Evolutionary conservation across 2,113 vertebrate genomes (phyloP).

Genomic region (Chaetodon trifascialis): DNA sequence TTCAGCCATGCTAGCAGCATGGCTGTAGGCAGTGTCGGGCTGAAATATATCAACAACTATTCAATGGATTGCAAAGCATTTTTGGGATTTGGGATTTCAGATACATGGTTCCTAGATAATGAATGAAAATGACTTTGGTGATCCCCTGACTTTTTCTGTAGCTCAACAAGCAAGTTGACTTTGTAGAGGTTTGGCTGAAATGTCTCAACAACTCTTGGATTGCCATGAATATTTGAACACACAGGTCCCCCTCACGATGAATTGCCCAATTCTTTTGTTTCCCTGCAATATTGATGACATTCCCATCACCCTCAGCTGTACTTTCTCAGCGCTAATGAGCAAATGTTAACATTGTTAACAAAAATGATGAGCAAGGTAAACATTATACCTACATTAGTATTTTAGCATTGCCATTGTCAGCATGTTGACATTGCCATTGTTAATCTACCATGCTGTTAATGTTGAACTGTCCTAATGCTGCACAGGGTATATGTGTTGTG

Average conservation of each 20-base stretch:
- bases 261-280: not conserved
- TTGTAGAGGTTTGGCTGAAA: not conserved
- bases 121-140: not conserved
- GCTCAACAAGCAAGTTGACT: not conserved
- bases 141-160: not conserved
- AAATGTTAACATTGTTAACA: not conserved
- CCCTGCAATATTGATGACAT: too few relatives aligned
- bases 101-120: not conserved
- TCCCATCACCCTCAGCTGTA: not conserved
- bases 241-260: not conserved
- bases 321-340: not conserved
- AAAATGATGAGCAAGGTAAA: not conserved
- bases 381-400: not conserved
- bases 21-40: not conserved
- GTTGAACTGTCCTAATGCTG: constrained; percentile 12
- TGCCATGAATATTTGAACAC: not conserved
- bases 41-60: not conserved
- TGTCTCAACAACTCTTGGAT: not conserved
- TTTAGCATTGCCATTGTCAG: not conserved
- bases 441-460: not conserved
- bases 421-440: not conserved
- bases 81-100: too few relatives aligned
- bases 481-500: constrained; percentile 95
- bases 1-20: not conserved
- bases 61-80: not conserved